A percentile compares a stretch with the other conserved stretches of the same genome.
Conservation (phyloP, 2,113 vertebrate genomes). For the Gymnarchus niloticus region DNA sequence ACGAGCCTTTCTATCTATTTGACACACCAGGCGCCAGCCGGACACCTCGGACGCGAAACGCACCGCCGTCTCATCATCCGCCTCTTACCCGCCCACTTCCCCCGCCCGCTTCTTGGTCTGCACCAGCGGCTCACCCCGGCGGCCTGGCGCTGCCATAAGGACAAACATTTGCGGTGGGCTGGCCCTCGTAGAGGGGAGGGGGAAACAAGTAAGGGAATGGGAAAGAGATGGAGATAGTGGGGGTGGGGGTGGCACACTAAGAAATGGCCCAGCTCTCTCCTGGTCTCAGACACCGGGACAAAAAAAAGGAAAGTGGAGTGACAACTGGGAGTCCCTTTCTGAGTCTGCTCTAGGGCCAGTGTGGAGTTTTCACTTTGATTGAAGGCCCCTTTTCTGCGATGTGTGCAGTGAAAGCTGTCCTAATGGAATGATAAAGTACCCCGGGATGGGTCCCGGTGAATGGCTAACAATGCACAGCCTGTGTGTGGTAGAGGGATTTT, state of each 20-base stretch:
- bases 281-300: conserved; percentile 49
- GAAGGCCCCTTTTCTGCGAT: conserved; percentile 70
- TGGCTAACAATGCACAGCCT: conserved; percentile 70
- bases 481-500: conserved; percentile 74
- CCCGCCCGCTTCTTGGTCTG: background rate
- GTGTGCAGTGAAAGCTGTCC: conserved; percentile 74
- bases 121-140: conserved; percentile 38
- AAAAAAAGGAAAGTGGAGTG: conserved; percentile 63
- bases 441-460: conserved; percentile 70
- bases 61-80: conserved; percentile 33
- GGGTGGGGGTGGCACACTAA: conserved; percentile 32
- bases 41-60: background rate
- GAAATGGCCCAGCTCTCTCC: conserved; percentile 47
- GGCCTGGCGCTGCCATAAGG: conserved; percentile 26
- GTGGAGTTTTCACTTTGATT: conserved; percentile 73
- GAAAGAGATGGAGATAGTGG: background rate
- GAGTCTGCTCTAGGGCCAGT: conserved; percentile 65
- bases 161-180: conserved; percentile 27
- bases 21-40: background rate
- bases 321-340: conserved; percentile 56
- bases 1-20: conserved; percentile 34
- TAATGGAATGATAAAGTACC: conserved; percentile 80
- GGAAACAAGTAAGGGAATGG: conserved; percentile 28
- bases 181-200: background rate
- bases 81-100: background rate